phyloP scores from a whole-genome alignment of 2,797 vertebrate species.

The Threskiornis aethiopicus region DNA sequence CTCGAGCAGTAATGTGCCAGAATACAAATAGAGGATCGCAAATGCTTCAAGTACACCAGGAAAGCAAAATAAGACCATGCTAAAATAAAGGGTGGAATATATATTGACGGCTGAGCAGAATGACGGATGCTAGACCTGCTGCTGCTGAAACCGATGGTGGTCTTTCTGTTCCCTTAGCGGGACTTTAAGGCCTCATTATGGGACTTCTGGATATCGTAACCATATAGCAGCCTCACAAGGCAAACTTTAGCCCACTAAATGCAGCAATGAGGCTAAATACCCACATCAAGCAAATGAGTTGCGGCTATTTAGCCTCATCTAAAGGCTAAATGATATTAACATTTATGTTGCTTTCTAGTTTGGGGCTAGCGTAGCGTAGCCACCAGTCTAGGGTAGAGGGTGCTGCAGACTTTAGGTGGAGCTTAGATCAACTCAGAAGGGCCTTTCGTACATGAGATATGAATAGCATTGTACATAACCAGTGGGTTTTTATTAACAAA shows the following conservation, averaged over 20 bases:
- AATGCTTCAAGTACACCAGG: not conserved
- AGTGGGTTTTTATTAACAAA: not conserved
- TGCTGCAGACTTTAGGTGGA: not conserved
- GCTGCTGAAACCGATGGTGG: not conserved
- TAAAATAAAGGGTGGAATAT: not conserved
- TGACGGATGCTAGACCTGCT: not conserved
- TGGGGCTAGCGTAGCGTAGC: not conserved
- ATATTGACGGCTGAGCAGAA: not conserved
- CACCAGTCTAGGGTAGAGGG: not conserved
- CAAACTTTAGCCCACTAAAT: not conserved
- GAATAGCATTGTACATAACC: not conserved
- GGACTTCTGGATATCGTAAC: not conserved
- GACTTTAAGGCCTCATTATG: not conserved
- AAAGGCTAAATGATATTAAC: not conserved
- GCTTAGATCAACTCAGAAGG: not conserved
- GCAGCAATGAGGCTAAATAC: not conserved
- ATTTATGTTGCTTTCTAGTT: not conserved
- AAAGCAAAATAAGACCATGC: not conserved
- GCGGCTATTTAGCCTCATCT: not conserved
- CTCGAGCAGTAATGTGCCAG: not conserved
- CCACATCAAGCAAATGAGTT: not conserved
- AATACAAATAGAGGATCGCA: conserved; percentile 29
- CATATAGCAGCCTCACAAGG: not conserved
- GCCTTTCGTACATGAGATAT: not conserved
- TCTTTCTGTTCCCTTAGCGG: not conserved